Percentiles rank a stretch among this genome's conserved stretches.
These are phyloP conservation scores for Myotis planiceps DNA, from an alignment of 2,797 vertebrate genomes.

Conservation along the genomic window DNA sequence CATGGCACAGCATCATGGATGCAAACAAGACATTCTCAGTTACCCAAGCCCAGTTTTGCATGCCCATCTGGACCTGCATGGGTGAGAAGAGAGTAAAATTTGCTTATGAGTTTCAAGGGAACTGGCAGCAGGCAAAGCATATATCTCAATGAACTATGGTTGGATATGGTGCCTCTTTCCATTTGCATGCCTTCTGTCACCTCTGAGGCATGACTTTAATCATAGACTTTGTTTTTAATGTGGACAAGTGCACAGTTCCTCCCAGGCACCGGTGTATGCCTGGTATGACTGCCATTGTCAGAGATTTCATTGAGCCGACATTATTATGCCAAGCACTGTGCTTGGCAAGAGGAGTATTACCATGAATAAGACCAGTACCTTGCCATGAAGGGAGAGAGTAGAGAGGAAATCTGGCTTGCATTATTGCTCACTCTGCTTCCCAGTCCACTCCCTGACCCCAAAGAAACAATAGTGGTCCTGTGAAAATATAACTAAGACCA, in stretches of 20 bases:
- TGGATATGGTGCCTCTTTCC: neutral
- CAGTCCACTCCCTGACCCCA: neutral
- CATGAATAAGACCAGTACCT: neutral
- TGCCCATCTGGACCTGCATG: neutral
- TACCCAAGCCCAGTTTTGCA: constrained; percentile 55
- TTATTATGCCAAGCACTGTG: neutral
- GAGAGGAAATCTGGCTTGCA: neutral
- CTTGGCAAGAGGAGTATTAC: neutral
- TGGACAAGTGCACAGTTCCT: neutral
- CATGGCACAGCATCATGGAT: neutral
- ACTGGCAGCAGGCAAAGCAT: constrained; percentile 53
- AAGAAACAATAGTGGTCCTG: neutral
- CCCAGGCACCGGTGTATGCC: too few species aligned
- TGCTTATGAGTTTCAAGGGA: constrained; percentile 55
- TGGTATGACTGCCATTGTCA: neutral
- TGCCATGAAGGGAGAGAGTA: neutral
- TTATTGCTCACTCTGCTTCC: neutral
- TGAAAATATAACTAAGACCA: neutral
- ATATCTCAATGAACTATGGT: neutral
- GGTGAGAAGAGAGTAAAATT: constrained; percentile 16
- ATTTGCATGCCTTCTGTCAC: constrained; percentile 24
- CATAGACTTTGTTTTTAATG: neutral
- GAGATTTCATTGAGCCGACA: neutral
- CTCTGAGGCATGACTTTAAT: neutral
- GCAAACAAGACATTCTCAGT: constrained; percentile 54